These are phyloP conservation scores for Bombus sibiricus DNA, from an alignment of 1,140 invertebrate species.

Conservation along the genomic window DNA sequence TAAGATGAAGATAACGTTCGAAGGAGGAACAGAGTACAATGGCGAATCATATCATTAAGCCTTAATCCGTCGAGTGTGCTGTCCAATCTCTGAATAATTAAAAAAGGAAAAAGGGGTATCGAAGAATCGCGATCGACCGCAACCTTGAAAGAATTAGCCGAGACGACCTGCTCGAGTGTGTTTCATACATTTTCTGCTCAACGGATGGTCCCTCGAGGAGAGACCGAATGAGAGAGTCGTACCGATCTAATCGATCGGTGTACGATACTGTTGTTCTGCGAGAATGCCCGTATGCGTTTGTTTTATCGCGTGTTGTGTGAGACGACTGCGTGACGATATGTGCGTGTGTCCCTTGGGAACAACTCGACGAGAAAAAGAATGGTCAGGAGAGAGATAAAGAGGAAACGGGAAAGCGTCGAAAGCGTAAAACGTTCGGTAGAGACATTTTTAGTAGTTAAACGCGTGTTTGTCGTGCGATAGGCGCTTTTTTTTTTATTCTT, in stretches of 20 bases:
- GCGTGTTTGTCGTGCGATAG: slow-evolving; percentile 57
- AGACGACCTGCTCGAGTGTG: slow-evolving; percentile 50
- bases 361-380: slow-evolving; percentile 9
- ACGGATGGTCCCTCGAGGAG: slow-evolving; percentile 38
- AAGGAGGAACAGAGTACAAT: slow-evolving; percentile 59
- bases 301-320: not conserved
- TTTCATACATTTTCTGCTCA: slow-evolving; percentile 56
- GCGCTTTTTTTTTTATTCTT: slow-evolving; percentile 49
- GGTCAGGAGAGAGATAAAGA: not conserved
- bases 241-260: slow-evolving; percentile 3
- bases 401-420: not conserved
- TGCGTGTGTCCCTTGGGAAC: slow-evolving; percentile 26
- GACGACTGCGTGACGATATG: slow-evolving; percentile 8
- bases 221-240: slow-evolving; percentile 18
- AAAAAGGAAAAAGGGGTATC: slow-evolving; percentile 37
- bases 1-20: slow-evolving; percentile 21
- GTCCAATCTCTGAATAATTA: slow-evolving; percentile 52
- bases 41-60: slow-evolving; percentile 73
- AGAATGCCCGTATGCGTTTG: slow-evolving; percentile 10
- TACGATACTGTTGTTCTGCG: not conserved
- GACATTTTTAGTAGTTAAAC: slow-evolving; percentile 44
- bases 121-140: slow-evolving; percentile 50
- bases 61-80: slow-evolving; percentile 69
- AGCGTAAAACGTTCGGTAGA: slow-evolving; percentile 31
- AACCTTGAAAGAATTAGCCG: slow-evolving; percentile 37